Conservation (phyloP, 2,797 vertebrate species). For the Pteropus rufus region DNA sequence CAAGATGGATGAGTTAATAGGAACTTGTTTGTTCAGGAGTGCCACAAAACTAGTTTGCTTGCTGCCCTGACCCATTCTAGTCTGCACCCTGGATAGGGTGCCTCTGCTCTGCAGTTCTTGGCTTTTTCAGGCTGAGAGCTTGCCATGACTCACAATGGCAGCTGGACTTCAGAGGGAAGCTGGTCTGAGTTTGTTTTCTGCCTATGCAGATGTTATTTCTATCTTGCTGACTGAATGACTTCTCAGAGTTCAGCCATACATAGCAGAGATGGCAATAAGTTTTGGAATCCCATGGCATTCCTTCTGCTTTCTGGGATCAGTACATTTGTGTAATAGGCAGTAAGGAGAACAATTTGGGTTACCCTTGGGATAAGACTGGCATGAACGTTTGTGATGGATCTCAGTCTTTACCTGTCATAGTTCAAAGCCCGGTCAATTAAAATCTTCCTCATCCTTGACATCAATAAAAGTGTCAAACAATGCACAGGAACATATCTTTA, state of each 20-base stretch:
- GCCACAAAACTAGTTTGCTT: neutral
- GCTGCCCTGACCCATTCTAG: neutral
- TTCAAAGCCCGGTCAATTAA: neutral
- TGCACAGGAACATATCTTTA: neutral
- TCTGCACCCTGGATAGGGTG: neutral
- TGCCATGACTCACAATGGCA: slow-evolving; percentile 19
- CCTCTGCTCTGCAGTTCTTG: neutral
- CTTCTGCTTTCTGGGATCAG: slow-evolving; percentile 30
- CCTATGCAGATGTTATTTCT: slow-evolving; percentile 62
- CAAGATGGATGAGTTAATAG: neutral
- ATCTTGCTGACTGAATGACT: slow-evolving; percentile 42
- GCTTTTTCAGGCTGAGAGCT: neutral
- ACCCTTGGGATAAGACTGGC: neutral
- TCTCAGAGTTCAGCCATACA: slow-evolving; percentile 13
- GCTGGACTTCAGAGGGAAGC: neutral
- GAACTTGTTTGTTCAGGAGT: neutral
- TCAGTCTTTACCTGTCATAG: neutral
- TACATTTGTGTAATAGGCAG: neutral
- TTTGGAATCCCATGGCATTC: slow-evolving; percentile 24
- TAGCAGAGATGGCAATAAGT: slow-evolving; percentile 32
- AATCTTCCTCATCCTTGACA: neutral
- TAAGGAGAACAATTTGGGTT: neutral
- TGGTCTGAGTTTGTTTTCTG: slow-evolving; percentile 18
- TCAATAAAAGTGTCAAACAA: neutral
- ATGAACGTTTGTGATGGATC: neutral